Evolutionary conservation across 92 coral and sea anemone genomes (phyloP).

Genomic region (Palythoa grandis): DNA sequence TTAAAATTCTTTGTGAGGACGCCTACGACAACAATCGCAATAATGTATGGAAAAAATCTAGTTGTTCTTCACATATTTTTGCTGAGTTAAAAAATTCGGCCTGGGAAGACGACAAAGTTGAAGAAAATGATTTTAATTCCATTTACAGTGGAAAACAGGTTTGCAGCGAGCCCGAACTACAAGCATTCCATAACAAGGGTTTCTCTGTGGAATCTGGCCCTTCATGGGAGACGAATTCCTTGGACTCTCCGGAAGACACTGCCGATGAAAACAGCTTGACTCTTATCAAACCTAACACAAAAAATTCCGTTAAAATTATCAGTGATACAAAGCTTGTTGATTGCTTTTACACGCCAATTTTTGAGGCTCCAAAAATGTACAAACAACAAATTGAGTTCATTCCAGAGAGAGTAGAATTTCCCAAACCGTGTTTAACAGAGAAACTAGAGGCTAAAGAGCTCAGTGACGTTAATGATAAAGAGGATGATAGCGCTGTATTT

Average conservation of each 20-base stretch:
- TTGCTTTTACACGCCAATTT: constrained; percentile 21
- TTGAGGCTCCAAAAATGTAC: constrained; percentile 8
- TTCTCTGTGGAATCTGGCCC: neutral
- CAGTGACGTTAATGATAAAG: neutral
- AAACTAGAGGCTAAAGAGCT: neutral
- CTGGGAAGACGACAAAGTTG: neutral
- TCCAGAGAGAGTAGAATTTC: constrained; percentile 11
- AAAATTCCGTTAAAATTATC: neutral
- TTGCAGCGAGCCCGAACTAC: neutral
- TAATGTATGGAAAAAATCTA: neutral
- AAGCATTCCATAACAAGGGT: constrained; percentile 1
- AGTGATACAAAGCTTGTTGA: constrained; percentile 4
- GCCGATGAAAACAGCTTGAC: constrained; percentile 15
- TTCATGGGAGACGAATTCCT: constrained; percentile 21
- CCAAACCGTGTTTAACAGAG: constrained; percentile 4
- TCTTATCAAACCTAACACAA: neutral
- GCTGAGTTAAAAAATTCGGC: neutral
- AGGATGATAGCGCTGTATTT: neutral
- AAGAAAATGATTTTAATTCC: neutral
- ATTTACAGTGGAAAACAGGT: neutral
- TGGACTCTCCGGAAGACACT: constrained; percentile 5
- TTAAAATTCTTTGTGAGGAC: constrained; percentile 23
- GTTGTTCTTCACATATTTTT: neutral
- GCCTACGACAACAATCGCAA: neutral
- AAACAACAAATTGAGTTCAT: constrained; percentile 1